Base-by-base conservation (phyloP, 2,888 invertebrate genomes). In the Gerris lacustris region DNA sequence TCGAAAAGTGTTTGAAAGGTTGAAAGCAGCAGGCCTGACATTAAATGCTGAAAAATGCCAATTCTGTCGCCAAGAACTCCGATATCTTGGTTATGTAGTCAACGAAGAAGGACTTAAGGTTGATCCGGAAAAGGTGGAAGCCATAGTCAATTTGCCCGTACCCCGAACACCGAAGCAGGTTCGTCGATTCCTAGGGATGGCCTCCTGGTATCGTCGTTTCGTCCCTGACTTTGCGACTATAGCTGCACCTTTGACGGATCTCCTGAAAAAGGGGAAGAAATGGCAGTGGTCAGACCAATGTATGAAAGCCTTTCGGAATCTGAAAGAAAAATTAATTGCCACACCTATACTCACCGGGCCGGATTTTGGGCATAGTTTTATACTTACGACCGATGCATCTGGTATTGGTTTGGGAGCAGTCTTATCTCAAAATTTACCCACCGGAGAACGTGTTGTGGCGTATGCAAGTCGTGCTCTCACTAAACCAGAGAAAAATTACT, bases 401-500 rank as follows among this genome's bases (percentile, higher is more conserved):
- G 6, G 44, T 43, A 6, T 45, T 6, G 68, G 67, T 9, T 18
- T 70, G 6, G 70, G 70, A 15, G 69, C 66, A 7, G 47, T 45
- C 11, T 44, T 72, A n/a, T 66, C 68, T 15, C 67, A 72, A 44
- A 9, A 15, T 18, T 44, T 67, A 17, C n/a, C 62, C 18, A 69
- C 67, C 15, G 63, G 55, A n/a, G 66, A 66, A 11, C 47, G 62
- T 9, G 69, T 71, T 18, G 44, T 64, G 47, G 69, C 72, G 6
- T 47, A 47, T 47, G 47, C 6, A 6, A 47, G 47, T 11, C 47
- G 47, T 7, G 47, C 47, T 7, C 47, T 47, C 11, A 47, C 47
- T 6, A 47, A 47, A 11, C 7, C 47, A 7, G 47, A 47, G 11
- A 47, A 47, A 47, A 75, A 75, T 45, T 77, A 76, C 43, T 69